Conservation (phyloP, 2,888 invertebrate genomes). For the Sericinus montela region DNA sequence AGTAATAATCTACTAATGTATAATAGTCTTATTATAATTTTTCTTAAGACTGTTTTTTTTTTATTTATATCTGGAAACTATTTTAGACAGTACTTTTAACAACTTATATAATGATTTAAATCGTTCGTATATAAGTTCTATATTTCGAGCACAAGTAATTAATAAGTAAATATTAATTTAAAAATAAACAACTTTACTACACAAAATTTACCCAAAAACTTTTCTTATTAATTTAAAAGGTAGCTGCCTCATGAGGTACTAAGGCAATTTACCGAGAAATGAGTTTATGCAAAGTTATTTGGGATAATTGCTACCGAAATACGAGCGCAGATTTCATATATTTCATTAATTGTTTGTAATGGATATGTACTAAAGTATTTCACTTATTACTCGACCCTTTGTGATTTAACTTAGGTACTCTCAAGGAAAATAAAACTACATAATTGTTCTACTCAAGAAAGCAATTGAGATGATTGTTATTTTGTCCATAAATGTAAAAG, state of each 20-base stretch:
- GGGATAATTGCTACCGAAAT: slow-evolving; percentile 21
- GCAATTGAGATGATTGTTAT: not conserved
- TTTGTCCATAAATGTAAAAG: not conserved
- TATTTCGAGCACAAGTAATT: no score
- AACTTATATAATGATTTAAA: no score
- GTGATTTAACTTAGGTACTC: not conserved
- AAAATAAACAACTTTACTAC: not conserved
- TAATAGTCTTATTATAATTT: no score
- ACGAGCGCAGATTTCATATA: slow-evolving; percentile 9
- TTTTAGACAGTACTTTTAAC: no score
- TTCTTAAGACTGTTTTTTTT: no score
- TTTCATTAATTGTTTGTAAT: slow-evolving; percentile 10
- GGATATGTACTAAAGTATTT: not conserved
- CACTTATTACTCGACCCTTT: not conserved
- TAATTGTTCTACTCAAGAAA: not conserved
- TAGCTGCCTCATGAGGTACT: slow-evolving; percentile 19
- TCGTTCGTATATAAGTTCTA: no score
- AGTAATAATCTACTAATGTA: no score
- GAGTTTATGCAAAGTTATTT: slow-evolving; percentile 24
- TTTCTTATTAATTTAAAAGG: slow-evolving; percentile 22
- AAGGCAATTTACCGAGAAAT: slow-evolving; percentile 22
- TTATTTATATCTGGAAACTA: no score
- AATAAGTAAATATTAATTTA: not conserved
- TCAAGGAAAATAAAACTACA: not conserved
- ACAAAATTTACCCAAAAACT: slow-evolving; percentile 9